phyloP scores from a whole-genome alignment of 2,888 invertebrate species.

The Scaptomyza caliginosa region DNA sequence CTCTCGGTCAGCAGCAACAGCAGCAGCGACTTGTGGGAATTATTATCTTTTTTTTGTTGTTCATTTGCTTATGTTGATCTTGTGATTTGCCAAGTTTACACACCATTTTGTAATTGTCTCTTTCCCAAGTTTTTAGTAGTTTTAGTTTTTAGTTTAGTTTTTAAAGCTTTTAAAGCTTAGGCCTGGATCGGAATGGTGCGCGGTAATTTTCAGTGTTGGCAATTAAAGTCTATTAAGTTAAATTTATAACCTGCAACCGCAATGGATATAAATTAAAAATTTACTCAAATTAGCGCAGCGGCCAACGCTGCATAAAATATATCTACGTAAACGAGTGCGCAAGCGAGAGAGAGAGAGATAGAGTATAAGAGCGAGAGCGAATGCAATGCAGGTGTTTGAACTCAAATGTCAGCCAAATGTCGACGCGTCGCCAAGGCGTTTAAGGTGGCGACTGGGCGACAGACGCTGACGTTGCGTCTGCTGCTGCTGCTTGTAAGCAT shows the following conservation, averaged over 20 bases:
- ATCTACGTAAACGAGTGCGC: slow-evolving; percentile 19
- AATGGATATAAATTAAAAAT: slow-evolving; percentile 67
- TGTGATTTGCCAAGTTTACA: slow-evolving; percentile 59
- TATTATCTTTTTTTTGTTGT: slow-evolving; percentile 16
- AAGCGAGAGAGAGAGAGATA: slow-evolving; percentile 5
- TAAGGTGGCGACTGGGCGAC: slow-evolving; percentile 51
- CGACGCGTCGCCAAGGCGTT: slow-evolving; percentile 1
- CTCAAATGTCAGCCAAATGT: slow-evolving; percentile 74
- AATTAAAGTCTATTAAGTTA: slow-evolving; percentile 70
- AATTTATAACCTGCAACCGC: slow-evolving; percentile 65
- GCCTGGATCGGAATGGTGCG: slow-evolving; percentile 28
- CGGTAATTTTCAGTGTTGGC: slow-evolving; percentile 22
- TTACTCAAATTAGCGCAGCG: slow-evolving; percentile 71
- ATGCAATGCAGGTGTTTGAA: slow-evolving; percentile 79
- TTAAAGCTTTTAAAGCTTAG: slow-evolving; percentile 5
- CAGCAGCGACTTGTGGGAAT: slow-evolving; percentile 65
- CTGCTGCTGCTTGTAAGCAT: slow-evolving; percentile 19
- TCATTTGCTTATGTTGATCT: slow-evolving; percentile 37
- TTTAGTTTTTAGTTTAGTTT: background rate
- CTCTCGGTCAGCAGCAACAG: slow-evolving; percentile 29
- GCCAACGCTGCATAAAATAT: slow-evolving; percentile 36
- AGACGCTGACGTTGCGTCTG: slow-evolving; percentile 54
- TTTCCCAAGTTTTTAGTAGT: too few species aligned
- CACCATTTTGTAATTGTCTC: slow-evolving; percentile 1
- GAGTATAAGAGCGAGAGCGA: slow-evolving; percentile 31